phyloP scores from a whole-genome alignment of 2,113 vertebrate genomes.

The Felis catus region DNA sequence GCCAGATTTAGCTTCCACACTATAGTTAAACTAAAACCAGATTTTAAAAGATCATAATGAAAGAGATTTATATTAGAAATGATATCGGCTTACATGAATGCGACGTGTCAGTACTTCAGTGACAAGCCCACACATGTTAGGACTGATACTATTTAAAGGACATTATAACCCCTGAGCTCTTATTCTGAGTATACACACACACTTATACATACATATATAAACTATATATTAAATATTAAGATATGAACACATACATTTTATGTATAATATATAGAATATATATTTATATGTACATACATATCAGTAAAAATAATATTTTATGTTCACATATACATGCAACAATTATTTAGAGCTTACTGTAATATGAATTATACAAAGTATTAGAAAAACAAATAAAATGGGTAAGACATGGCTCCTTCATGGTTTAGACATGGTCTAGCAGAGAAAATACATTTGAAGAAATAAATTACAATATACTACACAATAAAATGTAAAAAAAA shows the following conservation, averaged over 20 bases:
- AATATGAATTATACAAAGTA: background rate
- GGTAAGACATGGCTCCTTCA: background rate
- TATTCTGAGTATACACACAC: background rate
- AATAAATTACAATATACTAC: background rate
- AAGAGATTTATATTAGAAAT: background rate
- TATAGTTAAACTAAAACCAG: background rate
- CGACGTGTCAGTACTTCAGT: background rate
- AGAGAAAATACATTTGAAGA: background rate
- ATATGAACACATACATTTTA: background rate
- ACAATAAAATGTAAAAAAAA: background rate
- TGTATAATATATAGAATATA: background rate
- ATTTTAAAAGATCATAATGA: background rate
- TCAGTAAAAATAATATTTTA: background rate
- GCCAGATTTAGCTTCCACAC: background rate
- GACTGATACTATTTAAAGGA: background rate
- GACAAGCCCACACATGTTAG: background rate
- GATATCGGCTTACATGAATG: background rate
- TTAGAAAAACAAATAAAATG: background rate
- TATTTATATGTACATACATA: background rate
- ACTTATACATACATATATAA: background rate
- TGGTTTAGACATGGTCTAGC: background rate
- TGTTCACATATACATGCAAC: background rate
- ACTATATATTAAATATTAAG: background rate
- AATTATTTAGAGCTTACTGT: background rate
- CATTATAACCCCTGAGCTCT: background rate